A percentile compares a stretch with the other conserved stretches of the same genome.
These are phyloP conservation scores for Rhinopomastus cyanomelas DNA, from an alignment of 2,113 vertebrate species.

Conservation along the genomic window DNA sequence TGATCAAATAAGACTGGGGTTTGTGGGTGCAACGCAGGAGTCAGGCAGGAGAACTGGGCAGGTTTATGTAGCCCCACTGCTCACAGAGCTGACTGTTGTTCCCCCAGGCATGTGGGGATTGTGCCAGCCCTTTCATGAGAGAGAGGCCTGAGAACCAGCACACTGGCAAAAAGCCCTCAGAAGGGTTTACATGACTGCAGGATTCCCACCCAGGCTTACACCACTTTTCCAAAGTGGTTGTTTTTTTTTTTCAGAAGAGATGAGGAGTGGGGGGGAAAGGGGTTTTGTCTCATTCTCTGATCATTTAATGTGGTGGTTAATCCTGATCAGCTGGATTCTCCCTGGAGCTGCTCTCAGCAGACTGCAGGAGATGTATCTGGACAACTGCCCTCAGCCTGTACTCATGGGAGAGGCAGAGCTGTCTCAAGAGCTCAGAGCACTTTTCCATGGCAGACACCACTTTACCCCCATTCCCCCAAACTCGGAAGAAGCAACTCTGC, in stretches of 20 bases:
- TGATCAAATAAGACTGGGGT: not conserved
- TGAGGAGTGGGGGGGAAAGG: not conserved
- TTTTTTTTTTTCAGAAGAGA: not conserved
- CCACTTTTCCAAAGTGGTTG: not conserved
- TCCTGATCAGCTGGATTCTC: not conserved
- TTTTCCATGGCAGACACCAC: not conserved
- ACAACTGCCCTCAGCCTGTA: not conserved
- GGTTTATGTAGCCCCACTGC: not conserved
- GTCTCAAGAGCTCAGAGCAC: not conserved
- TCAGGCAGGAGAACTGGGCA: not conserved
- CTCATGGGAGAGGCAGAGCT: not conserved
- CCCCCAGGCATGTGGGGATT: not conserved
- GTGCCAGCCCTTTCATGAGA: not conserved
- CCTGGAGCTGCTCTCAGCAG: not conserved
- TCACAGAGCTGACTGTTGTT: not conserved
- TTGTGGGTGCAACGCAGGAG: not conserved
- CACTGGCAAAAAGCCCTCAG: not conserved
- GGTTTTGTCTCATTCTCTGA: not conserved
- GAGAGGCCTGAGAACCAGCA: not conserved
- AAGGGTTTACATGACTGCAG: not conserved
- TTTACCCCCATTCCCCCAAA: not conserved
- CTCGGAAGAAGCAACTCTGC: not conserved
- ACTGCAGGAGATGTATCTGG: not conserved
- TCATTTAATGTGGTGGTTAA: not conserved
- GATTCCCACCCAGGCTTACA: not conserved